phyloP scores from a whole-genome alignment of 2,797 vertebrate species.

The Nothura maculosa region DNA sequence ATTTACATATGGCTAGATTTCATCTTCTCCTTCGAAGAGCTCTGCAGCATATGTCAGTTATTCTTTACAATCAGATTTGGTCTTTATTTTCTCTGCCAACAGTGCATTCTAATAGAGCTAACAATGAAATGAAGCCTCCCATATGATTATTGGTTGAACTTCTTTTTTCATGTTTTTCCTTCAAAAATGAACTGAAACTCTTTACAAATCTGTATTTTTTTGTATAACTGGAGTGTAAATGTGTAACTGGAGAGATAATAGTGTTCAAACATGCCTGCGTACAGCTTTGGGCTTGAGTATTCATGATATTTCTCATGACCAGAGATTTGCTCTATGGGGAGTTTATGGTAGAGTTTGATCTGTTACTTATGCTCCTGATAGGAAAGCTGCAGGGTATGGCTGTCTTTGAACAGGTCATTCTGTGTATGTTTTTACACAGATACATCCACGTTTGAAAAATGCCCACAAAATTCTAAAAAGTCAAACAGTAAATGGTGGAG shows the following conservation, averaged over 20 bases:
- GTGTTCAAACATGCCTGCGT: not conserved
- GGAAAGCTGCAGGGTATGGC: not conserved
- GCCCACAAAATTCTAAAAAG: not conserved
- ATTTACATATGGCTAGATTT: not conserved
- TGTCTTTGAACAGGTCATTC: not conserved
- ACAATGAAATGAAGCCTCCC: not conserved
- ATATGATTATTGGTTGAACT: not conserved
- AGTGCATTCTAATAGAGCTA: not conserved
- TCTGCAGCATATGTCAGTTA: not conserved
- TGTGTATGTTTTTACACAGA: not conserved
- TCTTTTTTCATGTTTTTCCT: not conserved
- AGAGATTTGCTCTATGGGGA: not conserved
- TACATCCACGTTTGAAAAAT: not conserved
- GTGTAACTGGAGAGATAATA: not conserved
- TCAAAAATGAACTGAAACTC: not conserved
- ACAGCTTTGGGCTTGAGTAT: not conserved
- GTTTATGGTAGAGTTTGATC: not conserved
- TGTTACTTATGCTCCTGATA: not conserved
- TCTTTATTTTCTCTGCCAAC: not conserved
- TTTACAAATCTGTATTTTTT: not conserved
- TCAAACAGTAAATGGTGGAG: not conserved
- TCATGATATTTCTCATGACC: not conserved
- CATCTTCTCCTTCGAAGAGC: not conserved
- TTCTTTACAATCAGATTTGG: not conserved
- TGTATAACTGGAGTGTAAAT: too few species aligned